Conservation (phyloP, 2,797 vertebrate species). For the Picus viridis region DNA sequence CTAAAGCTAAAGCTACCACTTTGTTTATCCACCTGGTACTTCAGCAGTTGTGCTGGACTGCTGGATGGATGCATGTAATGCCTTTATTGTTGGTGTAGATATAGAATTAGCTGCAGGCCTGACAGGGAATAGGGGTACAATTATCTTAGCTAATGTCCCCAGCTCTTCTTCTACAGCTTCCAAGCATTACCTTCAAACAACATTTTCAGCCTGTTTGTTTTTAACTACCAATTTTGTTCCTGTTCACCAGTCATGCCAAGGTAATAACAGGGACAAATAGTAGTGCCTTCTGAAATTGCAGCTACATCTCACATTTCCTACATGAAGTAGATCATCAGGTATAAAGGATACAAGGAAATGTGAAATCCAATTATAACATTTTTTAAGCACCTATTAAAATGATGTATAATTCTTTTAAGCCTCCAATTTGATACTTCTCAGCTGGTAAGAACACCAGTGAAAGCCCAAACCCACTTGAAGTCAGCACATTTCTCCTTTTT, state of each 20-base stretch:
- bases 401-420: not conserved
- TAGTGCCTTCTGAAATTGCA: not conserved
- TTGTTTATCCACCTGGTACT: not conserved
- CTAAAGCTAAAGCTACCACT: not conserved
- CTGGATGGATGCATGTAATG: not conserved
- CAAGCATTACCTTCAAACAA: not conserved
- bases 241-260: not conserved
- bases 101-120: not conserved
- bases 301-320: not conserved
- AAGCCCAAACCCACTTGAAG: not conserved
- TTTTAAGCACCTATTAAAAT: not conserved
- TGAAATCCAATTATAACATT: not conserved
- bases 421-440: not conserved
- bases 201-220: not conserved
- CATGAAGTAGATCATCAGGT: not conserved
- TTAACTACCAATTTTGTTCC: not conserved
- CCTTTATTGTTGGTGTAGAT: not conserved
- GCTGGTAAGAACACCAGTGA: not conserved
- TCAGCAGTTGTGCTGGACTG: not conserved
- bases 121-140: not conserved
- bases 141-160: not conserved
- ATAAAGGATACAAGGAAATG: not conserved
- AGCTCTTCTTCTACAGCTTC: not conserved
- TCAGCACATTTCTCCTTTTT: not conserved
- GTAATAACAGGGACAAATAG: not conserved